These are phyloP conservation scores for Clarias magur DNA, from an alignment of 2,113 vertebrate genomes.

Conservation along the genomic window DNA sequence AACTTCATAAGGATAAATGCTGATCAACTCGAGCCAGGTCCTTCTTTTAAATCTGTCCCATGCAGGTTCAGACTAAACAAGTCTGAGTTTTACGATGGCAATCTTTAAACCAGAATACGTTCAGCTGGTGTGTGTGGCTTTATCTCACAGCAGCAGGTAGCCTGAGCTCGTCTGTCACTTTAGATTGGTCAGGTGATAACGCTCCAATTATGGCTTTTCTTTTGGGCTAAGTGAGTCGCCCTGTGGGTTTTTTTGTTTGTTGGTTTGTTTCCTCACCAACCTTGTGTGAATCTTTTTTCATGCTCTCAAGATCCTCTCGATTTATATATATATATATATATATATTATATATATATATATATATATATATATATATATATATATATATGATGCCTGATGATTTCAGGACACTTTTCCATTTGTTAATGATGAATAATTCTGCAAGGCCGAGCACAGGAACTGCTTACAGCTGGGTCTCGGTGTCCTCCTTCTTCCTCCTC, in stretches of 20 bases:
- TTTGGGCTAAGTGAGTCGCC: not conserved
- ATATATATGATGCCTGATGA: too few species aligned
- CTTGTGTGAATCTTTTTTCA: not conserved
- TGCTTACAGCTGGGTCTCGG: not conserved
- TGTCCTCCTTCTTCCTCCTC: constrained; percentile 9
- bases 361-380: too few species aligned
- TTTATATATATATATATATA: not conserved
- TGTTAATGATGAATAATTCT: not conserved
- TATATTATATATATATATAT: too few species aligned
- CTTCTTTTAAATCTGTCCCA: not conserved
- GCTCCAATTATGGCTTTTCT: not conserved
- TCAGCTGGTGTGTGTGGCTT: constrained; percentile 14
- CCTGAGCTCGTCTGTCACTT: constrained; percentile 3
- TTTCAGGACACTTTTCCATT: not conserved
- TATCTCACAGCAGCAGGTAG: constrained; percentile 14
- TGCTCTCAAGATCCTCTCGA: not conserved
- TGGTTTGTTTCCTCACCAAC: not conserved
- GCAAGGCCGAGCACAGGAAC: not conserved
- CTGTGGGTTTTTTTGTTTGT: not conserved
- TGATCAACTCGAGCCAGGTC: not conserved
- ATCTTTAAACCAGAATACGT: constrained; percentile 40
- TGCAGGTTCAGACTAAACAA: constrained; percentile 58
- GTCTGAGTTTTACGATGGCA: constrained; percentile 11
- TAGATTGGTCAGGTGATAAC: not conserved
- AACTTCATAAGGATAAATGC: not conserved